These are phyloP conservation scores for Prosopocoilus inquinatus DNA, from an alignment of 2,888 invertebrate species.

Conservation along the genomic window DNA sequence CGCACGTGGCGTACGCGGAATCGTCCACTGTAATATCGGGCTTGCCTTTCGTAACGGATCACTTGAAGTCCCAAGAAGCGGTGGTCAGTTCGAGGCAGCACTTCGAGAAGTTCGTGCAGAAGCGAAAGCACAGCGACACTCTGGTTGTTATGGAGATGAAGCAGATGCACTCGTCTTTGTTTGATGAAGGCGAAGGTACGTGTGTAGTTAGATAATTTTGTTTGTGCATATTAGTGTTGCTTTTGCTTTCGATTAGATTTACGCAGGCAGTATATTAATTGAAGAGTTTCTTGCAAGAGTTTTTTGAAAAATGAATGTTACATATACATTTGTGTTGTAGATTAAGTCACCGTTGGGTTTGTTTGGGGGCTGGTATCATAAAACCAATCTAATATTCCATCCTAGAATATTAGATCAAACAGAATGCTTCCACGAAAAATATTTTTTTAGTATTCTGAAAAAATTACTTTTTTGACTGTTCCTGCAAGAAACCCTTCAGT, in stretches of 20 bases:
- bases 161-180: conserved; percentile 45
- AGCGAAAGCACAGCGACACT: conserved; percentile 46
- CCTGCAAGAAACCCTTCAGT: no score
- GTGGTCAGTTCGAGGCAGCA: conserved; percentile 44
- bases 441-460: conserved; percentile 1
- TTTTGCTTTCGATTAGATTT: not conserved
- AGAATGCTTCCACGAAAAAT: no score
- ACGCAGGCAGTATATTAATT: not conserved
- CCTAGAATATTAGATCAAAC: no score
- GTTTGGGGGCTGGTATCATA: no score
- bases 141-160: conserved; percentile 47
- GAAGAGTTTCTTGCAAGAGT: no score
- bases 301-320: no score
- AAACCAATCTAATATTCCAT: no score
- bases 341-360: no score
- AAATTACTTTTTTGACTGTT: no score
- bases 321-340: no score
- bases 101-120: conserved; percentile 43
- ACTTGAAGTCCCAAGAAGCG: conserved; percentile 40
- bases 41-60: conserved; percentile 44
- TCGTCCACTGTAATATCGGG: conserved; percentile 45
- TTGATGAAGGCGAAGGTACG: conserved; percentile 48
- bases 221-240: not conserved
- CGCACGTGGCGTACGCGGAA: conserved; percentile 46
- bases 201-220: not conserved